Evolutionary conservation across 2,888 invertebrate genomes (phyloP).

Genomic region (Brenthis ino): DNA sequence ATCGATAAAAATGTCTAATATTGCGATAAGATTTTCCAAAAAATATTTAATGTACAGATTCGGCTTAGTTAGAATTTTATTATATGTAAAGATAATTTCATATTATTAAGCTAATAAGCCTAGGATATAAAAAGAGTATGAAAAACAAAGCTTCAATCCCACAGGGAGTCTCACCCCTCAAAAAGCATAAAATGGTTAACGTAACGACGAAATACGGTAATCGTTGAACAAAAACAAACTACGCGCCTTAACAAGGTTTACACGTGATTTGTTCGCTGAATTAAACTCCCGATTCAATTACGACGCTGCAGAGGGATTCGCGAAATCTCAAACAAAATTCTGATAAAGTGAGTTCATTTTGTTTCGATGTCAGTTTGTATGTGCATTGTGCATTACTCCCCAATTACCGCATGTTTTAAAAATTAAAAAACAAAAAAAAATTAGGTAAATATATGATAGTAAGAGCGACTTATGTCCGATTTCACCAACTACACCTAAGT

Average conservation of each 20-base stretch:
- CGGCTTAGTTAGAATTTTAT: no score
- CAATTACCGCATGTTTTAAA: no score
- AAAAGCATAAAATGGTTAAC: conserved; percentile 47
- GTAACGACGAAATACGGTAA: conserved; percentile 54
- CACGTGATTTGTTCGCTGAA: conserved; percentile 52
- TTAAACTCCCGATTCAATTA: conserved; percentile 41
- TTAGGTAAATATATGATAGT: no score
- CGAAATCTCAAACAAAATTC: conserved; percentile 4
- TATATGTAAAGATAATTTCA: no score
- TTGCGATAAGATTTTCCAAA: no score
- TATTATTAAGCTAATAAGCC: not conserved
- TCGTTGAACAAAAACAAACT: conserved; percentile 47
- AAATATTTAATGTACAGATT: no score
- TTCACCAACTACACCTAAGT: no score
- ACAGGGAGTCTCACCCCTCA: not conserved
- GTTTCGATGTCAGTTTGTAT: not conserved
- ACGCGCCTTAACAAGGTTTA: conserved; percentile 49
- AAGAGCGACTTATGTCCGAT: no score
- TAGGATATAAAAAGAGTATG: not conserved
- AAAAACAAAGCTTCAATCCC: not conserved
- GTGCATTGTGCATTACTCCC: not conserved
- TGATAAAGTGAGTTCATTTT: not conserved
- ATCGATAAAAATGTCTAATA: no score
- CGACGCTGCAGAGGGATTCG: not conserved
- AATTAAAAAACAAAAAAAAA: no score